A percentile compares a stretch with the other conserved stretches of the same genome.
phyloP scores from a whole-genome alignment of 2,888 invertebrate species.

The Anagyrus pseudococci region DNA sequence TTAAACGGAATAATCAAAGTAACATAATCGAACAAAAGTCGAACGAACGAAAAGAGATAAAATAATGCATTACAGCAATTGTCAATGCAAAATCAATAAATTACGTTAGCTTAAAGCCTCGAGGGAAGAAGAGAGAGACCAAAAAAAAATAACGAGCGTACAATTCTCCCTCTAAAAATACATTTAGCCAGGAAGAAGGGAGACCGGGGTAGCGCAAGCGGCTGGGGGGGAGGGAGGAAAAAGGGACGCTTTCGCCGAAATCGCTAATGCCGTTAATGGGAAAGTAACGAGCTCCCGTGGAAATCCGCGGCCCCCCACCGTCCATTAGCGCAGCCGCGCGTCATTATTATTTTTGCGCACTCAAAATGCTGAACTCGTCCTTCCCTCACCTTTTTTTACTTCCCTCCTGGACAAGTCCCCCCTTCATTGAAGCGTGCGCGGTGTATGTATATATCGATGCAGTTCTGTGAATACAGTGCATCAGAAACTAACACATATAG shows the following conservation, averaged over 20 bases:
- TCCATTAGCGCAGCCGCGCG: slow-evolving; percentile 8
- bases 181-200: neutral
- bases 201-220: neutral
- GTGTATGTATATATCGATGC: neutral
- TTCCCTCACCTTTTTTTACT: too few species aligned
- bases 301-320: slow-evolving; percentile 10
- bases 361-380: too few species aligned
- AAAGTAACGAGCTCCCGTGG: slow-evolving; percentile 33
- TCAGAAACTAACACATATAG: too few species aligned
- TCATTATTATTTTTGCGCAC: slow-evolving; percentile 21
- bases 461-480: too few species aligned
- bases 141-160: neutral
- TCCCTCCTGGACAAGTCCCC: neutral
- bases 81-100: neutral
- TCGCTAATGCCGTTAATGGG: slow-evolving; percentile 36
- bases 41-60: too few species aligned
- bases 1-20: too few species aligned
- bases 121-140: neutral
- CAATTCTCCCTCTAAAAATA: neutral
- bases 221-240: neutral
- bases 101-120: neutral
- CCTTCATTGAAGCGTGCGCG: neutral
- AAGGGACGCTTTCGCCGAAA: slow-evolving; percentile 5
- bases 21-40: too few species aligned
- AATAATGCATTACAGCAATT: too few species aligned